Evolutionary conservation across 1,140 invertebrate genomes (phyloP), one percentile per base, ranked within the genome.

Genomic region (Battus philenor): DNA sequence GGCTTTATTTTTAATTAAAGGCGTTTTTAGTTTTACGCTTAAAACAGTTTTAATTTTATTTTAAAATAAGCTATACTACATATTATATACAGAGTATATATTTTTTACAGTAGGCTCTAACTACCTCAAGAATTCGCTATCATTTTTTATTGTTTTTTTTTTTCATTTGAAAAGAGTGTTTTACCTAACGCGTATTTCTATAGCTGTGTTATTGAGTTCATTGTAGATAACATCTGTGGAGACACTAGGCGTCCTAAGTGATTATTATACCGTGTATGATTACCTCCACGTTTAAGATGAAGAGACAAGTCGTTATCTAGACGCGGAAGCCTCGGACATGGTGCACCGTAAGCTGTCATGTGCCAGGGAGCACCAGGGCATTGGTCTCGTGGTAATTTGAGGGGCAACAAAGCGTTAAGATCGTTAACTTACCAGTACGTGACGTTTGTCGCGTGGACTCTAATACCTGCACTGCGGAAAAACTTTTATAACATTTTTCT

Each of bases 341-440:
- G 47, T 51, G 61, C 65, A 69, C 68, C 59, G 70, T 68, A 61
- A 61, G 52, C 34, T 70, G 76, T 80, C 68, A 71, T 76, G 63
- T 69, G 65, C 65, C 67, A 69, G 54, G 51, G 71, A 68, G 63
- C 72, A 74, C 62, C 29, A 56, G 73, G 75, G 74, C 77, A 78
- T 68, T 71, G 72, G 74, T 79, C 78, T 70, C 31, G 54, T 56
- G 66, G 68, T 54, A 79, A 82, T 82, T 77, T 73, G 69, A 59
- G 56, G 65, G 50, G 63, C 75, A 81, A 33, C 75, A 76, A 66
- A 79, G 75, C 78, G 75, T 77, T 76, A 70, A 82, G 78, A 79
- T 78, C 70, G 62, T 79, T 77, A 78, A 62, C 69, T 66, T 41
- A 45, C 41, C 47, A 49, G 47, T 50, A 38, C 32, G 53, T 64